These are phyloP conservation scores for Notospermus geniculatus DNA, from an alignment of 1,140 invertebrate species.

Conservation along the genomic window DNA sequence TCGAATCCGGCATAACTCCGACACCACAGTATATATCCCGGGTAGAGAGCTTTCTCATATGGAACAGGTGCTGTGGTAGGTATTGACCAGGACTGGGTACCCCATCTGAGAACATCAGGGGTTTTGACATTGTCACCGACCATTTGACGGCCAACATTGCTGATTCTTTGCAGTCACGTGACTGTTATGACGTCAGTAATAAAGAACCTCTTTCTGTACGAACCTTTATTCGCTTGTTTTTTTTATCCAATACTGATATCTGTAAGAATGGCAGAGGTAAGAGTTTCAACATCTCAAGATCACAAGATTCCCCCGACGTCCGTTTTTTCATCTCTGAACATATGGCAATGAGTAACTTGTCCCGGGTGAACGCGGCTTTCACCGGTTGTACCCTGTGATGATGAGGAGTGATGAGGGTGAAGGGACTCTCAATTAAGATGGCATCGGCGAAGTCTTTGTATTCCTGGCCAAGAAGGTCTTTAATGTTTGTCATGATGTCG, in stretches of 20 bases:
- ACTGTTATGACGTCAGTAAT: too few relatives aligned
- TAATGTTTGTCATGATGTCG: slow-evolving; percentile 4
- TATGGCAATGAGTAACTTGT: background rate
- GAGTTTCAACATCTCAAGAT: background rate
- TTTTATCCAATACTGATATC: slow-evolving; percentile 1
- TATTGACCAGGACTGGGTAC: background rate
- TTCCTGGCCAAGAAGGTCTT: background rate
- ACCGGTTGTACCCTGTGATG: background rate
- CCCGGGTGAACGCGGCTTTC: background rate
- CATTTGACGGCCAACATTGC: too few relatives aligned
- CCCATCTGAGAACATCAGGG: too few relatives aligned
- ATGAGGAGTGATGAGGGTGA: slow-evolving; percentile 1
- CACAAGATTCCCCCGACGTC: background rate
- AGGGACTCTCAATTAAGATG: slow-evolving; percentile 1
- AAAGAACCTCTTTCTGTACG: background rate
- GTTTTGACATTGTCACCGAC: too few relatives aligned
- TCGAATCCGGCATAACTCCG: too few relatives aligned
- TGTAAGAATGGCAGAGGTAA: slow-evolving; percentile 2
- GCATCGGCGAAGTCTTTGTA: slow-evolving; percentile 6
- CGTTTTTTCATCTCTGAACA: background rate
- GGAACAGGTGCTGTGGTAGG: background rate
- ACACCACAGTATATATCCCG: too few relatives aligned
- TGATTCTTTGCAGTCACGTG: too few relatives aligned
- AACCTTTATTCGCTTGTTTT: background rate
- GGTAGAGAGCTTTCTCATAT: background rate